Percentiles rank a stretch among this genome's conserved stretches.
These are phyloP conservation scores for Tamandua tetradactyla DNA, from an alignment of 2,797 vertebrate genomes.

Conservation along the genomic window DNA sequence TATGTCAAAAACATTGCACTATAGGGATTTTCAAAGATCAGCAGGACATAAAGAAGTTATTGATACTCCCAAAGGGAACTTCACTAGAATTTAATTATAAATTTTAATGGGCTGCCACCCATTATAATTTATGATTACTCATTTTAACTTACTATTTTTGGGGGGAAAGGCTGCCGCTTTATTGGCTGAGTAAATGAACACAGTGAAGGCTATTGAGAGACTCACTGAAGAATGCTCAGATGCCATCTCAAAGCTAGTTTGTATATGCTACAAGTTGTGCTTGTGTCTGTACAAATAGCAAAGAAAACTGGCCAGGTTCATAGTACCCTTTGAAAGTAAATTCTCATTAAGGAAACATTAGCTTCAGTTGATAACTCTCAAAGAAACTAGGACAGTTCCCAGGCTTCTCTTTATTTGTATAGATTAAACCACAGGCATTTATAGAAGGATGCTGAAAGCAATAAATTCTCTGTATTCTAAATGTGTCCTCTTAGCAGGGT, in stretches of 20 bases:
- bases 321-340: not conserved
- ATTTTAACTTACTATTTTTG: not conserved
- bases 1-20: not conserved
- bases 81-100: no score
- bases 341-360: conserved; percentile 64
- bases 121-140: not conserved
- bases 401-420: conserved; percentile 49
- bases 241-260: not conserved
- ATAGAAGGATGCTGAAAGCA: conserved; percentile 35
- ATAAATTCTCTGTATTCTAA: conserved; percentile 49
- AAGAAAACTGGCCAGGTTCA: not conserved
- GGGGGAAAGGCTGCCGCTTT: not conserved
- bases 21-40: not conserved
- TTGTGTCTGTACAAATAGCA: not conserved
- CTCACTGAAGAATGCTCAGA: not conserved
- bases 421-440: conserved; percentile 61
- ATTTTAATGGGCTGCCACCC: not conserved
- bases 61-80: not conserved
- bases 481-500: conserved; percentile 36
- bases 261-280: not conserved
- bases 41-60: not conserved
- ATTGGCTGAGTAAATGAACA: not conserved
- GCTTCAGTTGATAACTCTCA: conserved; percentile 62
- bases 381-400: conserved; percentile 76
- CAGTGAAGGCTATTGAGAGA: not conserved